phyloP scores from a whole-genome alignment of 2,888 invertebrate species.

The Hyppa rectilinea region DNA sequence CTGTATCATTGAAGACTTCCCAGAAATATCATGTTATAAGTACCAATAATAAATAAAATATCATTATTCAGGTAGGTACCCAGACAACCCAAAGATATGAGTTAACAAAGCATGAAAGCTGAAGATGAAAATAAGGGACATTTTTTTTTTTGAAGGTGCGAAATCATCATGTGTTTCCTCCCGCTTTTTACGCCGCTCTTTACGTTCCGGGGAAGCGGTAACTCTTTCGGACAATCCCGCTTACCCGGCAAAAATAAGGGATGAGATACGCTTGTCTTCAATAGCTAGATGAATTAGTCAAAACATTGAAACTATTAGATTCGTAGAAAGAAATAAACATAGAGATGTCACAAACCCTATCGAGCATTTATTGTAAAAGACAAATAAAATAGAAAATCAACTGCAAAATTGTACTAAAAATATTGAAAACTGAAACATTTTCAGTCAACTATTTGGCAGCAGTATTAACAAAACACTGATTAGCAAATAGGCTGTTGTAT shows the following conservation, averaged over 20 bases:
- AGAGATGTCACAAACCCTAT: neutral
- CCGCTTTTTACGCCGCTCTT: no score
- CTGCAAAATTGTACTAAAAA: neutral
- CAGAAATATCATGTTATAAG: neutral
- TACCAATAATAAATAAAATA: slow-evolving; percentile 1
- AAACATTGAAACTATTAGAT: slow-evolving; percentile 2
- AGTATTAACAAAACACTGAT: slow-evolving; percentile 48
- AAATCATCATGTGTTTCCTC: no score
- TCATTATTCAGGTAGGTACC: neutral
- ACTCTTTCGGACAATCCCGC: no score
- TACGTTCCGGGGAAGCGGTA: no score
- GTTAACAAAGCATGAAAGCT: neutral
- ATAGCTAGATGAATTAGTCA: neutral
- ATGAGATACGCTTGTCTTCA: neutral
- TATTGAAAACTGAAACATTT: neutral
- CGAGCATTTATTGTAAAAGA: neutral
- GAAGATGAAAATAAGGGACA: neutral
- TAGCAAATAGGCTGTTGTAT: slow-evolving; percentile 47
- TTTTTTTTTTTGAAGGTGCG: no score
- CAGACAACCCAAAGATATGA: neutral
- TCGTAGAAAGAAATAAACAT: neutral
- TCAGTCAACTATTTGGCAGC: slow-evolving; percentile 23
- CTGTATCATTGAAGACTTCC: neutral
- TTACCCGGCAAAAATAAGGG: neutral
- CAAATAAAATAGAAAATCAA: neutral